These are phyloP conservation scores for Schrankia costaestrigalis DNA, from an alignment of 2,888 invertebrate genomes.

Conservation along the genomic window DNA sequence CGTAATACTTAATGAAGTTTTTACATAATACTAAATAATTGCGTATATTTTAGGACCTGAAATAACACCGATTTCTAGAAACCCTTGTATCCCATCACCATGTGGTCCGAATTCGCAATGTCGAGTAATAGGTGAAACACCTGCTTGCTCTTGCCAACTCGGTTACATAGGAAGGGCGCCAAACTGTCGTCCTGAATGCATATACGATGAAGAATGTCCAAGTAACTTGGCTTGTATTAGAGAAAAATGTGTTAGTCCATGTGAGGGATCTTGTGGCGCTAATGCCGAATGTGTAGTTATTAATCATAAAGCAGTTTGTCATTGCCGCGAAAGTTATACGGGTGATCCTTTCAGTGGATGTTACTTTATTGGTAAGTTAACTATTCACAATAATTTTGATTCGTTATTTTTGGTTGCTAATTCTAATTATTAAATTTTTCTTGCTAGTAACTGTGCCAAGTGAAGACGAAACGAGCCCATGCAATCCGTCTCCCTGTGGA, in stretches of 20 bases:
- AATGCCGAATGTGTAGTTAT: conserved; percentile 89
- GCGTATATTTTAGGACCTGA: conserved; percentile 71
- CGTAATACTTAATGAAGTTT: background rate
- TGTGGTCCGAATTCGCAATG: conserved; percentile 93
- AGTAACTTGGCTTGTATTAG: conserved; percentile 91
- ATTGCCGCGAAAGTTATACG: conserved; percentile 88
- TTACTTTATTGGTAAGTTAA: conserved; percentile 70
- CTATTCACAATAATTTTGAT: too few relatives aligned
- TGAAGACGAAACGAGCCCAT: conserved; percentile 86
- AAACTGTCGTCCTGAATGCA: conserved; percentile 92
- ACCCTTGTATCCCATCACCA: conserved; percentile 91
- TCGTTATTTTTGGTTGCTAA: background rate
- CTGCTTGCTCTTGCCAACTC: conserved; percentile 89
- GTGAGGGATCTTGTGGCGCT: conserved; percentile 90
- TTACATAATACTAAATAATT: background rate
- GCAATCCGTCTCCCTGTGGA: conserved; percentile 93
- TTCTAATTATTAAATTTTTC: conserved; percentile 9
- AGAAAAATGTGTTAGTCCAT: conserved; percentile 91
- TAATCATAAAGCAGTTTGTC: conserved; percentile 91
- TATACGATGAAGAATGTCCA: conserved; percentile 91
- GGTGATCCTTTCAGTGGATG: conserved; percentile 93
- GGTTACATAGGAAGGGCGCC: conserved; percentile 91
- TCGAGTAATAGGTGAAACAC: conserved; percentile 86
- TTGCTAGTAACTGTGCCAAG: conserved; percentile 78
- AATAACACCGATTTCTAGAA: conserved; percentile 79